Base-by-base conservation (phyloP, 2,888 invertebrate species). In the Hydrotaea diabolus region DNA sequence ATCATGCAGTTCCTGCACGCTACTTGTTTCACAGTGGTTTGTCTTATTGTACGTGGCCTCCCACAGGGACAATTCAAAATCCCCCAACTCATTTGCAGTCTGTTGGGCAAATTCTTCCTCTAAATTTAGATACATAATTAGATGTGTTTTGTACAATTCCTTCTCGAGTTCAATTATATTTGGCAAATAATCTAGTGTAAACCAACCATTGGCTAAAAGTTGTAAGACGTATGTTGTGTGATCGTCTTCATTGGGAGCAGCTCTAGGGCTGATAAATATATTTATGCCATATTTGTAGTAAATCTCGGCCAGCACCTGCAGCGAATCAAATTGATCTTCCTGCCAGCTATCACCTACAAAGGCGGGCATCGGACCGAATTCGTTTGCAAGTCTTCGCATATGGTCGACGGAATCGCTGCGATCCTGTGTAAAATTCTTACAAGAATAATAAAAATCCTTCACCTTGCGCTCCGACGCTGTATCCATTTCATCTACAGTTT, bases 381-480 rank as follows among this genome's bases (percentile, higher is more conserved):
- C 53, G 15, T 21, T 75, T 11, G 90, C 89, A 9, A 91, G 46
- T n/a, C 73, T 46, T 46, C 59, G 78, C 5, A 91, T 36, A 36
- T 87, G 85, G 5, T 79, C 55, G 62, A 66, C 77, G 39, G 84
- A 82, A n/a, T 69, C 77, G 19, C 39, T 77, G n/a, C 83, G 69
- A 1, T 89, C 80, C 0, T 82, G 59, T 0, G 39, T 82, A 0
- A 88, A 11, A 9, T 82, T 83, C 31, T 31, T 62, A 59, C 91
- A 91, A 2, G 92, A 92, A 13, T 88, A 87, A 77, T 89, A 92
- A 46, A 91, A 92, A 73, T 88, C 87, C 43, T 90, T 90, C 3
- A 92, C 89, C 53, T 88, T 87, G 13, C 73, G 85, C 39, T 90
- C 92, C 15, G 36, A 5, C 36, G 36, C 36, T 36, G 5, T n/a